Percentiles rank a stretch among this genome's conserved stretches.
Evolutionary conservation across 2,113 vertebrate species (phyloP).

Genomic region (Periophthalmus modestus): DNA sequence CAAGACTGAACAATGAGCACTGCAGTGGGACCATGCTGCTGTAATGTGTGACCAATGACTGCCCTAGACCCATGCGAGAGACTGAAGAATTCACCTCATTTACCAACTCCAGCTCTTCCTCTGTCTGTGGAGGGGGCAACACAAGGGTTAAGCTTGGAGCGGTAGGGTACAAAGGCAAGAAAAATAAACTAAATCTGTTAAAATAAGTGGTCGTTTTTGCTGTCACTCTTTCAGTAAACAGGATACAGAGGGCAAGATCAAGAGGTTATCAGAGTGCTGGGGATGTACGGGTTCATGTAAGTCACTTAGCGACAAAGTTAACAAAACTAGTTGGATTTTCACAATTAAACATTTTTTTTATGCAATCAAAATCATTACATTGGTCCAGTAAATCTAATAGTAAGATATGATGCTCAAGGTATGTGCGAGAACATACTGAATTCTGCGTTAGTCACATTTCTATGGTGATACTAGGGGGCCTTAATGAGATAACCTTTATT

Average conservation of each 20-base stretch:
- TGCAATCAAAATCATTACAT: not conserved
- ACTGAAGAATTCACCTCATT: conserved; percentile 79
- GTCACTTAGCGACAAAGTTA: conserved; percentile 4
- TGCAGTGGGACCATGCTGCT: conserved; percentile 58
- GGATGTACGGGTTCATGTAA: conserved; percentile 24
- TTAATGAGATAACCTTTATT: not conserved
- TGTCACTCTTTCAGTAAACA: not conserved
- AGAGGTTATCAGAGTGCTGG: conserved; percentile 19
- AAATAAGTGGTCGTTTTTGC: not conserved
- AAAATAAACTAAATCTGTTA: conserved; percentile 14
- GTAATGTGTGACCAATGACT: conserved; percentile 38
- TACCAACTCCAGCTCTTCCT: conserved; percentile 96
- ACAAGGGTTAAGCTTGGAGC: conserved; percentile 58
- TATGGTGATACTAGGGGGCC: not conserved
- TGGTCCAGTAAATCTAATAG: not conserved
- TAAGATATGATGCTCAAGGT: not conserved
- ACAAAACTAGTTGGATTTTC: conserved; percentile 2
- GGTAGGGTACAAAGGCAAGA: conserved; percentile 7
- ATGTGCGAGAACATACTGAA: not conserved
- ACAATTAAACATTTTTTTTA: conserved; percentile 14
- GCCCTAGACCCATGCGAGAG: conserved; percentile 65
- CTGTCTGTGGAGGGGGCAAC: conserved; percentile 82
- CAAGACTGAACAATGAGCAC: conserved; percentile 52
- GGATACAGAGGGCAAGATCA: conserved; percentile 1
- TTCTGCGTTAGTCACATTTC: not conserved